Conservation (phyloP, 2,797 vertebrate genomes). For the Paramormyrops hopkinsi region DNA sequence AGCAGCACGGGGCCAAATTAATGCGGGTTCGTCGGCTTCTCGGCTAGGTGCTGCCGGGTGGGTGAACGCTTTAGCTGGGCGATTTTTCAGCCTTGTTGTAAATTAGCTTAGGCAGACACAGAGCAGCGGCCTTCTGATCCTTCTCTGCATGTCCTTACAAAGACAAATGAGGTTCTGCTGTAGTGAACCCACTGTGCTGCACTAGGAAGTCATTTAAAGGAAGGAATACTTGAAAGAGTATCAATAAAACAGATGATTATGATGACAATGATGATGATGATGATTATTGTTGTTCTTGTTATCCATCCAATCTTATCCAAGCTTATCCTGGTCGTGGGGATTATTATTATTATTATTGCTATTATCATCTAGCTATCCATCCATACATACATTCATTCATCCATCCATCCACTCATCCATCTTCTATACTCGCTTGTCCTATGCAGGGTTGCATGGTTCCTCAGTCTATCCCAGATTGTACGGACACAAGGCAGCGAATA, state of each 20-base stretch:
- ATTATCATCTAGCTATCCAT: not conserved
- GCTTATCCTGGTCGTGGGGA: not conserved
- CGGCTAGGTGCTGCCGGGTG: not conserved
- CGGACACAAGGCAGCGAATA: not conserved
- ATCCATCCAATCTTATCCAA: not conserved
- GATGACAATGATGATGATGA: not conserved
- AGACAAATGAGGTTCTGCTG: conserved; percentile 10
- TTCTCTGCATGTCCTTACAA: conserved; percentile 8
- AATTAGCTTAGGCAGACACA: conserved; percentile 16
- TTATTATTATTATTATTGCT: not conserved
- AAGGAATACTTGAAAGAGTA: not conserved
- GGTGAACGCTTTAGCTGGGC: not conserved
- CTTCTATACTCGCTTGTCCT: not conserved
- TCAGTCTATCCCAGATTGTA: not conserved
- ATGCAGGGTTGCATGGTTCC: not conserved
- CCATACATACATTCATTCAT: not conserved
- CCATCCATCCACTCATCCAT: not conserved
- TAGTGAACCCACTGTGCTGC: not conserved
- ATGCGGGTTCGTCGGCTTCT: conserved; percentile 3
- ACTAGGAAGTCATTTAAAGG: not conserved
- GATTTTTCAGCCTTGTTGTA: conserved; percentile 14
- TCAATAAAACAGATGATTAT: not conserved
- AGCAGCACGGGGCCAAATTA: not conserved
- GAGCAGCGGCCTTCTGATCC: not conserved
- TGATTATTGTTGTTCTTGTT: not conserved